A percentile compares a stretch with the other conserved stretches of the same genome.
Conservation (phyloP, 2,888 invertebrate species). For the Tortricodes alternella region DNA sequence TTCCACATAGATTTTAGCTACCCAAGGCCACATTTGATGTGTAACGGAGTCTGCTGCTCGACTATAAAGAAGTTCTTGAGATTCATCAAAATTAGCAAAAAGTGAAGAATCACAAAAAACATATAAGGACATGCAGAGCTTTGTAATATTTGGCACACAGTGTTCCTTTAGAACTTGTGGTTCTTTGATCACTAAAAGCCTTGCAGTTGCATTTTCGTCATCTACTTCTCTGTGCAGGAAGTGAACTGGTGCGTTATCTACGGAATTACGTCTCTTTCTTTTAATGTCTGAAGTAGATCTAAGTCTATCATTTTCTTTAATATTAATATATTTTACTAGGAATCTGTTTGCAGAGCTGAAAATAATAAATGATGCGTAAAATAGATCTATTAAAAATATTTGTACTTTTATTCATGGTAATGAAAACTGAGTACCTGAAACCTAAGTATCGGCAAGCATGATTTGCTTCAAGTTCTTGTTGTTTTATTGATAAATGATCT, state of each 20-base stretch:
- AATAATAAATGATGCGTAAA: neutral
- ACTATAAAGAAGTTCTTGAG: slow-evolving; percentile 47
- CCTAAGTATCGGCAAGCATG: slow-evolving; percentile 87
- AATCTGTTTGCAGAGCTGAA: slow-evolving; percentile 67
- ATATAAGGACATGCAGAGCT: slow-evolving; percentile 79
- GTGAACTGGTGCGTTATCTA: slow-evolving; percentile 51
- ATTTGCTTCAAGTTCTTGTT: slow-evolving; percentile 74
- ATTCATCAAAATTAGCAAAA: slow-evolving; percentile 57
- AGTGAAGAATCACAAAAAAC: slow-evolving; percentile 78
- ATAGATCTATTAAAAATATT: neutral
- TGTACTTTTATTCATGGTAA: neutral
- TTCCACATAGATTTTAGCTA: slow-evolving; percentile 87
- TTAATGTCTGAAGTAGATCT: slow-evolving; percentile 39
- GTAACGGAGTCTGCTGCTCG: slow-evolving; percentile 41
- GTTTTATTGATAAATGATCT: slow-evolving; percentile 63
- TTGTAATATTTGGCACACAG: slow-evolving; percentile 72
- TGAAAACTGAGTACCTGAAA: slow-evolving; percentile 84
- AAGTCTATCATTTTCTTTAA: slow-evolving; percentile 53
- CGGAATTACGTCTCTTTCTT: slow-evolving; percentile 50
- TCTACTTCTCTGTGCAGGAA: slow-evolving; percentile 53
- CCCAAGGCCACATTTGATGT: slow-evolving; percentile 85
- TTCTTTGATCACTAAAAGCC: slow-evolving; percentile 57
- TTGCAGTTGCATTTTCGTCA: slow-evolving; percentile 43
- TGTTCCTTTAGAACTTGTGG: slow-evolving; percentile 68
- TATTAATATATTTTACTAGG: slow-evolving; percentile 63